phyloP scores from a whole-genome alignment of 2,797 vertebrate species.

The Phoxinus dragarum region DNA sequence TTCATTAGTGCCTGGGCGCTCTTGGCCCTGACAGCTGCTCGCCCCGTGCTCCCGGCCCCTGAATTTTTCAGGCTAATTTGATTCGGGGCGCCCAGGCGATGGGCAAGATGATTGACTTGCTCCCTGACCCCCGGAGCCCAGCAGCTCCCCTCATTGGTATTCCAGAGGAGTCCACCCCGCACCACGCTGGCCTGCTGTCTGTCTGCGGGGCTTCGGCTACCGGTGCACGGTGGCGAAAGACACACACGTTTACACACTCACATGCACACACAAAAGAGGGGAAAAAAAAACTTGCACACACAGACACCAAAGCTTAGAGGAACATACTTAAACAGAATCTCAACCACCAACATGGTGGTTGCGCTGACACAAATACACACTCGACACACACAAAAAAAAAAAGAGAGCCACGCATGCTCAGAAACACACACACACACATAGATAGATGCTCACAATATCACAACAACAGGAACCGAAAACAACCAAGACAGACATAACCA shows the following conservation, averaged over 20 bases:
- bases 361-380: constrained; percentile 67
- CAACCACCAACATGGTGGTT: constrained; percentile 35
- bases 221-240: constrained; percentile 45
- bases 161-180: constrained; percentile 82
- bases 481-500: constrained; percentile 12
- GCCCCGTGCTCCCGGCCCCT: constrained; percentile 72
- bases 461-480: constrained; percentile 48
- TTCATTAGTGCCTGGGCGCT: constrained; percentile 99
- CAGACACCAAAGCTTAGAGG: constrained; percentile 77
- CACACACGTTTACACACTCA: constrained; percentile 51
- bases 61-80: constrained; percentile 96
- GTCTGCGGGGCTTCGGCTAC: constrained; percentile 83
- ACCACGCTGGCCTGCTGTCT: constrained; percentile 92
- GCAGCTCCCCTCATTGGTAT: constrained; percentile 94
- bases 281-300: constrained; percentile 17
- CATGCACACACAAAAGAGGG: constrained; percentile 46
- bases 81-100: constrained; percentile 91
- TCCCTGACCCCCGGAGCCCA: constrained; percentile 96
- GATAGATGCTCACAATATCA: constrained; percentile 56
- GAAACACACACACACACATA: constrained; percentile 55
- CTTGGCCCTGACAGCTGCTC: constrained; percentile 95
- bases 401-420: constrained; percentile 62
- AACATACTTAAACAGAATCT: constrained; percentile 49
- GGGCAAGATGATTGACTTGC: constrained; percentile 98
- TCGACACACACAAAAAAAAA: constrained; percentile 65